These are phyloP conservation scores for Theonella swinhoei DNA, from an alignment of 37 sponge, comb jelly and placozoan species.

Conservation along the genomic window DNA sequence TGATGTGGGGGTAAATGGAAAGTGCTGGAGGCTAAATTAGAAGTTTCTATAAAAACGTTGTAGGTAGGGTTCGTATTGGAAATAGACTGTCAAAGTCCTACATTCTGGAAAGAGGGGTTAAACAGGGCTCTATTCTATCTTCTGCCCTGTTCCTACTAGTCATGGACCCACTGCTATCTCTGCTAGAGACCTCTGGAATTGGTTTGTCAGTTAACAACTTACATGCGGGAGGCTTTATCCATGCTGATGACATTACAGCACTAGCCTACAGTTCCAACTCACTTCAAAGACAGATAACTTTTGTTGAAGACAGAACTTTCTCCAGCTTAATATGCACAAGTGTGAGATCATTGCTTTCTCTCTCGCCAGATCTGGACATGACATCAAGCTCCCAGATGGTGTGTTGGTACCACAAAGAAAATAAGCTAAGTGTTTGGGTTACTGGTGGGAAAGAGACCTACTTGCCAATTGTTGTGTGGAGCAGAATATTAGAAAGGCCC, in stretches of 20 bases:
- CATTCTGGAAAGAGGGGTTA: not conserved
- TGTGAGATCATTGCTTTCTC: not conserved
- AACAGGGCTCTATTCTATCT: not conserved
- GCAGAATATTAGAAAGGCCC: not conserved
- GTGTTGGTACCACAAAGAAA: not conserved
- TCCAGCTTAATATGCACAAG: not conserved
- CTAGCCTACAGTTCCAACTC: not conserved
- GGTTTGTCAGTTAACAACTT: not conserved
- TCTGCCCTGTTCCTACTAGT: not conserved
- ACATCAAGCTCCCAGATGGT: not conserved
- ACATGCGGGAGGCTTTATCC: not conserved
- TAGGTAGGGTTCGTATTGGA: not conserved
- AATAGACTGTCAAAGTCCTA: not conserved
- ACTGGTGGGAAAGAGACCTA: not conserved
- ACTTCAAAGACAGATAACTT: not conserved
- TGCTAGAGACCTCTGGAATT: not conserved
- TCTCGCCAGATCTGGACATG: not conserved
- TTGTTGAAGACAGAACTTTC: not conserved
- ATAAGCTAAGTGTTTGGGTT: not conserved
- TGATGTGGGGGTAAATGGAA: not conserved
- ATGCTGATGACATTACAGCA: not conserved
- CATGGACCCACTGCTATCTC: not conserved
- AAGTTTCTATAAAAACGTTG: not conserved
- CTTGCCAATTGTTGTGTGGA: not conserved
- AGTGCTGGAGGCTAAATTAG: not conserved